These are phyloP conservation scores for Barypeithes pellucidus DNA, from an alignment of 2,888 invertebrate species.

Conservation along the genomic window DNA sequence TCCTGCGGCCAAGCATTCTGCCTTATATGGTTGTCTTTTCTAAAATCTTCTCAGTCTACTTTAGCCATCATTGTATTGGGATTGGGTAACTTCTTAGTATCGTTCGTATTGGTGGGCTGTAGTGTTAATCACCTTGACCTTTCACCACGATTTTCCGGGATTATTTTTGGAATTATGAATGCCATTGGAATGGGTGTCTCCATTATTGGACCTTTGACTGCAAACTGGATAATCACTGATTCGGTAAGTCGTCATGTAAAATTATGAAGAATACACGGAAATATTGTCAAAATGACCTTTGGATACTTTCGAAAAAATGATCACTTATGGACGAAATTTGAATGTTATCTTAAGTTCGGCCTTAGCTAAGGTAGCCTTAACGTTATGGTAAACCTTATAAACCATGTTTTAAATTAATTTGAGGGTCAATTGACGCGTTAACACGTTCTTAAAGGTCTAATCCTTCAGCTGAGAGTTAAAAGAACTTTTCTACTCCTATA, in stretches of 20 bases:
- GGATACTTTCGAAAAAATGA: no score
- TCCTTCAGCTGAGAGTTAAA: no score
- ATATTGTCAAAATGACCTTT: no score
- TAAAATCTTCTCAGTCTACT: conserved; percentile 28
- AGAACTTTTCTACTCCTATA: no score
- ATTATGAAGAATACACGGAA: no score
- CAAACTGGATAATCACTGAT: conserved; percentile 80
- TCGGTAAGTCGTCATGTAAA: conserved; percentile 68
- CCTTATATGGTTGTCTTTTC: conserved; percentile 32
- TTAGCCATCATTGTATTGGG: conserved; percentile 38
- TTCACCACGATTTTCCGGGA: conserved; percentile 87
- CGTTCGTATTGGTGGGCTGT: conserved; percentile 65
- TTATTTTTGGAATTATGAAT: conserved; percentile 88
- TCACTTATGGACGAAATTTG: no score
- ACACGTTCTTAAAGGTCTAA: no score
- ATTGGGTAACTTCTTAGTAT: conserved; percentile 15
- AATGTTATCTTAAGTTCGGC: no score
- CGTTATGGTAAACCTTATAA: no score
- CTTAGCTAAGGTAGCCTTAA: no score
- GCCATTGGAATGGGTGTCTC: conserved; percentile 82
- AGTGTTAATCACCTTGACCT: conserved; percentile 85
- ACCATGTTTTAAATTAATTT: no score
- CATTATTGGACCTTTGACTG: conserved; percentile 83
- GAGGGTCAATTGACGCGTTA: no score
- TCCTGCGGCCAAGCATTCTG: conserved; percentile 44